Conservation (phyloP, 2,797 vertebrate genomes). For the Triplophysa yarkandensis region DNA sequence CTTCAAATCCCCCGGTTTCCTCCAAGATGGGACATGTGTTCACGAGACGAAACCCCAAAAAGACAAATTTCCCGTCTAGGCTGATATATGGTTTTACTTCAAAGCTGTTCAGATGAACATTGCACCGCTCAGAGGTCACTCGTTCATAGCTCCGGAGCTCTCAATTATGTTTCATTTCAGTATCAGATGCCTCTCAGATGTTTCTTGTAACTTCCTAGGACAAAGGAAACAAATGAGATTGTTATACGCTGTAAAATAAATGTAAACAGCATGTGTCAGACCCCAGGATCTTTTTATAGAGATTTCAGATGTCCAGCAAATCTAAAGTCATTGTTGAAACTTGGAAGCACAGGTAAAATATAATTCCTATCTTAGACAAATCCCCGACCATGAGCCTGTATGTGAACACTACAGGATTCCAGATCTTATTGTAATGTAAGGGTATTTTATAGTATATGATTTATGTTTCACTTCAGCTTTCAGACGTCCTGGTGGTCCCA, state of each 20-base stretch:
- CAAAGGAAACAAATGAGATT: background rate
- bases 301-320: too few relatives aligned
- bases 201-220: background rate
- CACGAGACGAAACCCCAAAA: slow-evolving; percentile 64
- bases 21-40: slow-evolving; percentile 75
- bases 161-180: slow-evolving; percentile 8
- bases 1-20: slow-evolving; percentile 75
- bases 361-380: background rate
- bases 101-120: background rate
- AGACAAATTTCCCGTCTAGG: slow-evolving; percentile 50
- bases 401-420: too few relatives aligned
- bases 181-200: background rate
- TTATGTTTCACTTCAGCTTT: background rate
- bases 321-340: too few relatives aligned
- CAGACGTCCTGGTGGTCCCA: slow-evolving; percentile 7
- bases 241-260: background rate
- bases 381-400: too few relatives aligned
- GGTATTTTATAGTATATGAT: too few relatives aligned
- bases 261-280: background rate
- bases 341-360: background rate
- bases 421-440: background rate
- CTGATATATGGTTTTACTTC: slow-evolving; percentile 29
- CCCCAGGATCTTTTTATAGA: background rate
- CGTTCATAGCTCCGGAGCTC: background rate
- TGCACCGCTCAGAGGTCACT: background rate